Evolutionary conservation across 1,140 invertebrate genomes (phyloP), one percentile per base, ranked within the genome.

Genomic region (Leptinotarsa defecta): DNA sequence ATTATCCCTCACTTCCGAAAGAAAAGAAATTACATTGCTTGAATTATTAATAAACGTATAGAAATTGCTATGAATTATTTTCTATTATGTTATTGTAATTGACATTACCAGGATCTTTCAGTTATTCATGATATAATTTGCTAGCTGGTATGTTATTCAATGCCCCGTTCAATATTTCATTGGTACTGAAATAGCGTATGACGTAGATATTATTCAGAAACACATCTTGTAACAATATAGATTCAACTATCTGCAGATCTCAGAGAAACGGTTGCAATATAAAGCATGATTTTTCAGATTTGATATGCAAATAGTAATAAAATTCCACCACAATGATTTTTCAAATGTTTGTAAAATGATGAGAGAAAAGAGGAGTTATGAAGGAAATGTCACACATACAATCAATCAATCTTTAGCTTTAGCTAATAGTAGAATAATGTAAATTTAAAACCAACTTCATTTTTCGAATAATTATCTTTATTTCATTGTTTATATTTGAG

Each of bases 31-130:
- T 57, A 57, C 52, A 17, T 57, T 57, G 52, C n/a, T 17, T 57
- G 52, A 57, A 57, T 57, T 57, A 57, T 57, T 57, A 57, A 4
- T 57, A 4, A n/a, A 8, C 2, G 52, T 57, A 57, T 57, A 57
- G 52, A 57, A 57, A 57, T 57, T 57, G 52, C 52, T 57, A 57
- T 57, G n/a, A 57, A 57, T 57, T 57, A 57, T 17, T 57, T 57
- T 57, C 52, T 57, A 57, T 57, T 57, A 57, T 57, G 52, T 57
- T 57, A n/a, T 57, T 57, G 52, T 57, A 57, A 57, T 57, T 57
- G 52, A 13, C 52, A 57, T 57, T 57, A 57, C 52, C 52, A 1
- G 52, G 17, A 57, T 57, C 4, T 57, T 57, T 57, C 52, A 57
- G 13, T 57, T 57, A 57, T 57, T 57, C 17, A 57, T 57, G n/a